Percentiles rank a stretch among this genome's conserved stretches.
Conservation (phyloP, 2,797 vertebrate species). For the Natrix natrix region DNA sequence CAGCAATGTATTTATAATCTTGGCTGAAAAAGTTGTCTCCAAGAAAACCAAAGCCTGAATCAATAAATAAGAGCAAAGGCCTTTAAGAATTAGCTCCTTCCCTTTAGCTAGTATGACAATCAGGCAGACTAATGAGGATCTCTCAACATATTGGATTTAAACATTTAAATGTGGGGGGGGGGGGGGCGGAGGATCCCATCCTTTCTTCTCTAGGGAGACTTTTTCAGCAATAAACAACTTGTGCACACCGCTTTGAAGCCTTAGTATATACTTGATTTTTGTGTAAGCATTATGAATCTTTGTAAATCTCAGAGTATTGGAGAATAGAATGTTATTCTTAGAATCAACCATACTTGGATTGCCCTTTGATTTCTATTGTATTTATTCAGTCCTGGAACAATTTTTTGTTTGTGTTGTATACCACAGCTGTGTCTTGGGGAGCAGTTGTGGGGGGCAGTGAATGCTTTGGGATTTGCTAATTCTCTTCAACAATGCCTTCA, state of each 20-base stretch:
- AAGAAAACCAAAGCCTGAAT: background rate
- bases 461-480: constrained; percentile 61
- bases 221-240: constrained; percentile 25
- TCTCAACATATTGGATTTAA: background rate
- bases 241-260: constrained; percentile 18
- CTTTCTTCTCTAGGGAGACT: background rate
- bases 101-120: background rate
- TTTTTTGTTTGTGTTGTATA: constrained; percentile 53
- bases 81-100: background rate
- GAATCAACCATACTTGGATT: constrained; percentile 52
- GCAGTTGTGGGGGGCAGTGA: constrained; percentile 21
- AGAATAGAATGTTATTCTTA: constrained; percentile 59
- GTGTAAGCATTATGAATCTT: constrained; percentile 9
- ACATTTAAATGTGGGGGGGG: background rate
- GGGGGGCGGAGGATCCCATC: background rate
- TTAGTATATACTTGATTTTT: constrained; percentile 20
- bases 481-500: constrained; percentile 60
- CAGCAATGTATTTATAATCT: background rate
- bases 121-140: background rate
- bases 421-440: constrained; percentile 61
- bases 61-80: background rate
- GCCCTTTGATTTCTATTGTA: constrained; percentile 67
- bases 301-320: constrained; percentile 38
- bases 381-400: constrained; percentile 57
- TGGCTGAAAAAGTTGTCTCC: background rate